Evolutionary conservation across 2,113 vertebrate species (phyloP).

Genomic region (Rhinoderma darwinii): DNA sequence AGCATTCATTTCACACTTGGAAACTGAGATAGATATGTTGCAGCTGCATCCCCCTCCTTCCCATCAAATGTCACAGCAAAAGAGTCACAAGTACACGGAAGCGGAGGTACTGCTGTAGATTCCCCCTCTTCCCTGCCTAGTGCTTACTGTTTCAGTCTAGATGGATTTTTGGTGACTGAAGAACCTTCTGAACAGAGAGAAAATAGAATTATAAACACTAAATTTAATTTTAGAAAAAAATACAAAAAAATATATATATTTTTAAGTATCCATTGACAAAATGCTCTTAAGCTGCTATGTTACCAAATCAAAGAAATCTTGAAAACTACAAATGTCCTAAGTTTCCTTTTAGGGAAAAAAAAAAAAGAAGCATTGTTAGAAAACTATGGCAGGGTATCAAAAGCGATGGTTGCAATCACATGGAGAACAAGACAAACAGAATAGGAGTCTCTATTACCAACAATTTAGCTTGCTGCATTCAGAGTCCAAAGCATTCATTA

Average conservation of each 20-base stretch:
- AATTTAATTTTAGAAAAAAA: background rate
- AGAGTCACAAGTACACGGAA: no score
- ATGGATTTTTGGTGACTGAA: no score
- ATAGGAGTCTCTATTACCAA: slow-evolving; percentile 36
- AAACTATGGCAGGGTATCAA: slow-evolving; percentile 57
- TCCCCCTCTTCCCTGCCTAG: no score
- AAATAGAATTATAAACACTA: background rate
- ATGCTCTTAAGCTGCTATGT: slow-evolving; percentile 59
- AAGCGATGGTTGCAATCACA: slow-evolving; percentile 52
- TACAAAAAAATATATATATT: background rate
- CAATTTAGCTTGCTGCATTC: slow-evolving; percentile 42
- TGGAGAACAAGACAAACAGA: slow-evolving; percentile 48
- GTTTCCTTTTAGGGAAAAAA: slow-evolving; percentile 56
- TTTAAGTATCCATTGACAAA: slow-evolving; percentile 48
- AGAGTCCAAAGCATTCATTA: slow-evolving; percentile 44
- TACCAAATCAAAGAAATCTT: slow-evolving; percentile 53
- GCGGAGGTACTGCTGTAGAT: no score
- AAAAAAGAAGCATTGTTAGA: background rate
- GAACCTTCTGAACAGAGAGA: no score
- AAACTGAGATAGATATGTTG: no score
- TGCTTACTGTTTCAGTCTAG: no score
- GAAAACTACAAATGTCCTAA: slow-evolving; percentile 29
- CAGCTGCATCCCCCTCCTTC: no score
- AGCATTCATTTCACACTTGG: no score
- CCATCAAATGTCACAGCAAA: no score